These are phyloP conservation scores for Ischnus inquisitorius DNA, from an alignment of 2,888 invertebrate species.

Conservation along the genomic window DNA sequence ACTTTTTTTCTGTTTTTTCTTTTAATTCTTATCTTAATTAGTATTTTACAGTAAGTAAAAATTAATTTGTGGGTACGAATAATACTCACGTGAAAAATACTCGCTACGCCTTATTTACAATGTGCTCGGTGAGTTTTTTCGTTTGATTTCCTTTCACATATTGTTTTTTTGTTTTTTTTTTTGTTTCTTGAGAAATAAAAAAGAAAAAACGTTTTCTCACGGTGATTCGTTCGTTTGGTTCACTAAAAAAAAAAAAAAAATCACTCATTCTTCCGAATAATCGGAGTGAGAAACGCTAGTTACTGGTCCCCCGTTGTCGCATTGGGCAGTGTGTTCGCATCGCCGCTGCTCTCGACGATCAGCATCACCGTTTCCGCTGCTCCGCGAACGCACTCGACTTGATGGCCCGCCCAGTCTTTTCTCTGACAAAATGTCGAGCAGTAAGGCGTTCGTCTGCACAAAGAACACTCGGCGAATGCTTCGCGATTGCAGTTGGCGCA, in stretches of 20 bases:
- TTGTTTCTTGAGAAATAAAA: conserved; percentile 13
- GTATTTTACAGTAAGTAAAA: conserved; percentile 29
- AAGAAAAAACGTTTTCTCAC: conserved; percentile 3
- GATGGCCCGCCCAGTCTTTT: conserved; percentile 95
- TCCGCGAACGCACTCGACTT: conserved; percentile 93
- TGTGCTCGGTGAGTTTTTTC: conserved; percentile 33
- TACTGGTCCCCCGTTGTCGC: conserved; percentile 82
- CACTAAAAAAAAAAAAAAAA: not conserved
- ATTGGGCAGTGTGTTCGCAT: conserved; percentile 78
- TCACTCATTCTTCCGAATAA: not conserved
- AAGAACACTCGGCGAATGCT: conserved; percentile 94
- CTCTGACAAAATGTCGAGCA: conserved; percentile 96
- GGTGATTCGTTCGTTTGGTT: conserved; percentile 9
- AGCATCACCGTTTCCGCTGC: conserved; percentile 94
- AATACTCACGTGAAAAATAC: conserved; percentile 63
- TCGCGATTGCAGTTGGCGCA: conserved; percentile 96
- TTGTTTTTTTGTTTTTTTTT: conserved; percentile 21
- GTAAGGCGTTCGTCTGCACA: conserved; percentile 94
- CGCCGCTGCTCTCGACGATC: conserved; percentile 90
- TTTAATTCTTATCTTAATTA: too few species aligned
- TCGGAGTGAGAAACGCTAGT: conserved; percentile 69
- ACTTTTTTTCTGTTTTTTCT: not conserved
- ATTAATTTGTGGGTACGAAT: conserved; percentile 27
- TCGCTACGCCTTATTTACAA: conserved; percentile 63
- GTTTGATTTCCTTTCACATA: conserved; percentile 10